Base-by-base conservation (phyloP, 2,113 vertebrate species). In the Colaptes auratus region DNA sequence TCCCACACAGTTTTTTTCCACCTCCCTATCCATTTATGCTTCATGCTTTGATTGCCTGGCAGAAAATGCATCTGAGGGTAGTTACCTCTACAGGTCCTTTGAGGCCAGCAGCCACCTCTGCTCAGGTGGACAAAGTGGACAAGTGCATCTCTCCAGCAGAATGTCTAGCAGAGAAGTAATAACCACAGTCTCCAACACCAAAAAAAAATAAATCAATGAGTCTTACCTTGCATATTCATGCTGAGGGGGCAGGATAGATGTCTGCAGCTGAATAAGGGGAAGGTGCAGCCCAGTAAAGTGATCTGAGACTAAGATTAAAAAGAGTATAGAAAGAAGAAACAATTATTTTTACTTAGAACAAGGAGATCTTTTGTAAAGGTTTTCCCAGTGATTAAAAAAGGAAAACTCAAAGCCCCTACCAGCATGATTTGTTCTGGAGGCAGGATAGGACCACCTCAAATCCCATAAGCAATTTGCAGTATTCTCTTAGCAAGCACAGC, bases 101-200 rank as follows among this genome's bases (percentile, higher is more conserved):
- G 88, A 82, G 85, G 30, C 85, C 72, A 63, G 79, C 67, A 63
- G 78, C 66, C 78, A 75, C 66, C 84, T 72, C 77, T 67, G 70
- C 36, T 82, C 61, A 23, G 4, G 74, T 5, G 3, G 64, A 72
- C 55, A 20, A 36, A 82, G 33, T 52, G 59, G 56, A n/a, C 70
- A 52, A 0, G 24, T 64, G 60, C 79, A 20, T 35, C 31, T 50
- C n/a, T 44, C 5, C 78, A 59, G 82, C 56, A 59, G 65, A 48
- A 23, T 20, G 59, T 72, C 80, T 12, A 5, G 48, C 0, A 0
- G 71, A 69, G 21, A 10, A 25, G 55, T 0, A 0, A 35, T 15
- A 0, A 1, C 44, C 81, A 65, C 66, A 67, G 2, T 36, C 52
- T 42, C 56, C 65, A 58, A 3, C 81, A 24, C 42, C 71, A 35